Conservation (phyloP, 1,140 invertebrate genomes). For the Stegodyphus dumicola region DNA sequence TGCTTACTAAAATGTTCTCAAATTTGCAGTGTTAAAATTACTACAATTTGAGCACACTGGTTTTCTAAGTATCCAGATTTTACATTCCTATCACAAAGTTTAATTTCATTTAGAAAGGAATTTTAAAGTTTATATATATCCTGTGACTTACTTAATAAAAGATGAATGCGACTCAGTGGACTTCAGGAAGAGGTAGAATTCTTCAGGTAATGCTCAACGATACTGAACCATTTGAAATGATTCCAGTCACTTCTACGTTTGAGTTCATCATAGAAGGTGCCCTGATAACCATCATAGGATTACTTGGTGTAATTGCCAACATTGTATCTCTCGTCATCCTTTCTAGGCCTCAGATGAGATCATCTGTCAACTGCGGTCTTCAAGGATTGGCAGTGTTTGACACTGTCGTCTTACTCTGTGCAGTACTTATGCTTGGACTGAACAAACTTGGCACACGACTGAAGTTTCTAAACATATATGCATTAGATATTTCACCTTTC, state of each 20-base stretch:
- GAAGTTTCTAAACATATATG: slow-evolving; percentile 73
- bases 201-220: slow-evolving; percentile 12
- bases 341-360: slow-evolving; percentile 49
- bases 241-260: slow-evolving; percentile 41
- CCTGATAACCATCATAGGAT: slow-evolving; percentile 23
- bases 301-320: slow-evolving; percentile 46
- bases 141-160: not conserved
- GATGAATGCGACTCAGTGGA: slow-evolving; percentile 28
- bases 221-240: slow-evolving; percentile 9
- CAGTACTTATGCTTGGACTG: slow-evolving; percentile 36
- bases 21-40: no score
- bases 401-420: slow-evolving; percentile 34
- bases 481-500: slow-evolving; percentile 79
- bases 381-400: slow-evolving; percentile 54
- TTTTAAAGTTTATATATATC: no score
- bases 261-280: slow-evolving; percentile 52
- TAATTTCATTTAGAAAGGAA: no score
- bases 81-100: no score
- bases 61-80: no score
- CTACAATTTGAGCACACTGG: no score
- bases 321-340: slow-evolving; percentile 43
- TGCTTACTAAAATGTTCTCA: no score
- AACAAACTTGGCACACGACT: slow-evolving; percentile 38
- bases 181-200: not conserved
- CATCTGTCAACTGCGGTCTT: slow-evolving; percentile 47